Conservation (phyloP, 2,113 vertebrate species). For the Fulica atra region DNA sequence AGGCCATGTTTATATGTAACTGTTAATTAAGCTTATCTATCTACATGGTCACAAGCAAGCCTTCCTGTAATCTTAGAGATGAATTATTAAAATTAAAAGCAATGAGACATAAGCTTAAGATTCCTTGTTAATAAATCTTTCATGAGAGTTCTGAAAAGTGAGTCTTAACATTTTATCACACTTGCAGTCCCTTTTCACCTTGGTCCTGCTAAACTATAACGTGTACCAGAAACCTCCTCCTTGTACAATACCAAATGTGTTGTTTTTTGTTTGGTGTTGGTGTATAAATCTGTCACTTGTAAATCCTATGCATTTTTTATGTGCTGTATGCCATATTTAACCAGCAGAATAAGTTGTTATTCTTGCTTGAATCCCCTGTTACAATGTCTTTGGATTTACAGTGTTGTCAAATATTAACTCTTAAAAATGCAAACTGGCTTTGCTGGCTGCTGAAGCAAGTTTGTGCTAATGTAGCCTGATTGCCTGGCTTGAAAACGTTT, state of each 20-base stretch:
- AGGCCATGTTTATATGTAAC: background rate
- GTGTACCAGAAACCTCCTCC: background rate
- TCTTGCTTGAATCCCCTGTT: background rate
- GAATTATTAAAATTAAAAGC: conserved; percentile 13
- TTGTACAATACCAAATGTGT: background rate
- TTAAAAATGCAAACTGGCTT: conserved; percentile 17
- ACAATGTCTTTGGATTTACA: conserved; percentile 6
- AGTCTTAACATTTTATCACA: background rate
- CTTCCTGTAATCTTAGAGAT: background rate
- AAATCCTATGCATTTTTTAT: background rate
- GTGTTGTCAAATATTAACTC: conserved; percentile 48
- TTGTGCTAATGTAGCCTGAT: conserved; percentile 27
- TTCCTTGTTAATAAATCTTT: background rate
- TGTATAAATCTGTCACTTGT: background rate
- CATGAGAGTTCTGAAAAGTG: background rate
- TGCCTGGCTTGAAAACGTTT: conserved; percentile 10
- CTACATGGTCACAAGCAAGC: background rate
- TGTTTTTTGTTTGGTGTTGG: background rate
- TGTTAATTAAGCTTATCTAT: background rate
- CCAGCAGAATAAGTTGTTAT: background rate
- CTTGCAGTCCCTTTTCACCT: background rate
- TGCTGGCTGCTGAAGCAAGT: background rate
- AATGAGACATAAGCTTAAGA: background rate
- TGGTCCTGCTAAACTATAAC: background rate
- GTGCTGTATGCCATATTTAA: background rate